Conservation (phyloP, 2,113 vertebrate species). For the Oceanites oceanicus region DNA sequence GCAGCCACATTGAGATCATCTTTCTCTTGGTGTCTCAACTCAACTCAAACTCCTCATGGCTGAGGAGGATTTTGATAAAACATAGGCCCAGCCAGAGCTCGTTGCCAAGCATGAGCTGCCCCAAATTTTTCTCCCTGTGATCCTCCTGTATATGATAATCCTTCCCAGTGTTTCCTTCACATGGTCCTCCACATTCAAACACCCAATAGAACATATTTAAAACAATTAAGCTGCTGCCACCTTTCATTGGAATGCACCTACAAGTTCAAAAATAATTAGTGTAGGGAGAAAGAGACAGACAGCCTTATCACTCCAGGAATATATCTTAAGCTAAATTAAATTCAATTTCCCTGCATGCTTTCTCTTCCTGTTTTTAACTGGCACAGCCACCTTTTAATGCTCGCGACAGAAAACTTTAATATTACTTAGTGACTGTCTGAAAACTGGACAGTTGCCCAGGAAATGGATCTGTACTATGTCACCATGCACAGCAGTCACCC, state of each 20-base stretch:
- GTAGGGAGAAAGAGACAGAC: background rate
- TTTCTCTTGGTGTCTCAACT: background rate
- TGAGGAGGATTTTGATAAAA: background rate
- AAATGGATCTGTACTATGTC: background rate
- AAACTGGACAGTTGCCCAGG: conserved; percentile 26
- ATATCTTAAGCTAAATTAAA: background rate
- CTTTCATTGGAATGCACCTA: background rate
- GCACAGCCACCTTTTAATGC: background rate
- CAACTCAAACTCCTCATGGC: background rate
- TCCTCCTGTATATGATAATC: background rate
- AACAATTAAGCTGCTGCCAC: background rate
- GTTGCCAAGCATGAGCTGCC: background rate
- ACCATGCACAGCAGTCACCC: background rate
- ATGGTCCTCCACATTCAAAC: background rate
- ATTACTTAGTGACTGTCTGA: background rate
- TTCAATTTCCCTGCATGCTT: background rate
- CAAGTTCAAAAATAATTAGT: background rate
- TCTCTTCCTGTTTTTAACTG: background rate
- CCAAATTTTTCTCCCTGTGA: background rate
- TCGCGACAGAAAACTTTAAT: background rate
- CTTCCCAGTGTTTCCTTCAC: background rate
- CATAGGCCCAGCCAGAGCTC: fast-evolving
- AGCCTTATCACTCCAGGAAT: background rate
- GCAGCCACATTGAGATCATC: background rate
- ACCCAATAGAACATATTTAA: background rate